phyloP scores from a whole-genome alignment of 2,797 vertebrate genomes.

The Chanos chanos region DNA sequence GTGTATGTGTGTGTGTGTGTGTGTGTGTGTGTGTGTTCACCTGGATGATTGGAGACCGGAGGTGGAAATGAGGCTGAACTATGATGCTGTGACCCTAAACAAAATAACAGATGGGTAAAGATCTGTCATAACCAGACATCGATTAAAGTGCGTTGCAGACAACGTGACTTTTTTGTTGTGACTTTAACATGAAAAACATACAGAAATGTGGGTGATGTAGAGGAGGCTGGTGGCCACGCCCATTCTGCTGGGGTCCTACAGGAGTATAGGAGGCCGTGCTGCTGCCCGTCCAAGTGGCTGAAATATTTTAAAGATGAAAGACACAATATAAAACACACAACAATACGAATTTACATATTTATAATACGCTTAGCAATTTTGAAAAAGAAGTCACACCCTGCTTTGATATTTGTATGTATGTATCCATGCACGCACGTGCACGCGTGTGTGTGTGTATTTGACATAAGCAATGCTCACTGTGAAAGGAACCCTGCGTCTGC shows the following conservation, averaged over 20 bases:
- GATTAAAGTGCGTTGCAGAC: background rate
- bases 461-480: slow-evolving; percentile 34
- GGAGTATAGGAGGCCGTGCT: slow-evolving; percentile 52
- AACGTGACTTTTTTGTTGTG: background rate
- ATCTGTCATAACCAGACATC: background rate
- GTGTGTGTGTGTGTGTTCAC: slow-evolving; percentile 40
- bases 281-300: slow-evolving; percentile 56
- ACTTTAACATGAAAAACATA: slow-evolving; percentile 38
- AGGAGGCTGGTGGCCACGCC: slow-evolving; percentile 52
- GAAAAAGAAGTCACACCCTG: too few relatives aligned
- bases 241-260: slow-evolving; percentile 52
- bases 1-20: background rate
- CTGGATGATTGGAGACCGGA: slow-evolving; percentile 76
- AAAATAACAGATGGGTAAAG: background rate
- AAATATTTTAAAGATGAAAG: slow-evolving; percentile 5
- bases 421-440: background rate
- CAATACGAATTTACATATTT: too few relatives aligned
- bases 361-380: too few relatives aligned
- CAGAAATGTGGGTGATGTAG: slow-evolving; percentile 63
- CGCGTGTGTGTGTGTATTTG: background rate
- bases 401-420: too few relatives aligned
- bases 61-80: slow-evolving; percentile 61
- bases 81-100: slow-evolving; percentile 74
- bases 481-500: slow-evolving; percentile 52
- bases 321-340: background rate